Evolutionary conservation across 2,797 vertebrate species (phyloP).

Genomic region (Amblyraja radiata): DNA sequence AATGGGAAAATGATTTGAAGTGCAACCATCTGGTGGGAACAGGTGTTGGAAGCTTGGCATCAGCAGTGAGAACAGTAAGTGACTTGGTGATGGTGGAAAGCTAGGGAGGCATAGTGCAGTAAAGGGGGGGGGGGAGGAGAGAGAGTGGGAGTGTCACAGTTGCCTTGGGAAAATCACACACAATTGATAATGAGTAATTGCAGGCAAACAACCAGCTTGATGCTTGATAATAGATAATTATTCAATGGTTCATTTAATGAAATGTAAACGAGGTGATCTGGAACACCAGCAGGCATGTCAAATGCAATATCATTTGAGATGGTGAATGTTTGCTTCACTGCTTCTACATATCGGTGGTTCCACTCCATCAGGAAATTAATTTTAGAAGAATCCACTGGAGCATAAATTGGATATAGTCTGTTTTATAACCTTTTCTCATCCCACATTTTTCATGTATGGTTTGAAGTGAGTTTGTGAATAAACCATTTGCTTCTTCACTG

Average conservation of each 20-base stretch:
- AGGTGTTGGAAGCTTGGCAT: constrained; percentile 8
- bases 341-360: not conserved
- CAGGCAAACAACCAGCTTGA: not conserved
- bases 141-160: no score
- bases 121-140: not conserved
- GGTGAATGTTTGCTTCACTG: not conserved
- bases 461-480: not conserved
- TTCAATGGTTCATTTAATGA: not conserved
- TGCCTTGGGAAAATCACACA: not conserved
- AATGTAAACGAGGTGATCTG: not conserved
- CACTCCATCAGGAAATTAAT: not conserved
- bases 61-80: not conserved
- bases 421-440: not conserved
- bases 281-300: not conserved
- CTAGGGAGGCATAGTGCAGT: no score
- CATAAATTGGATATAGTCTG: not conserved
- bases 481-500: not conserved
- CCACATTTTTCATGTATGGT: not conserved
- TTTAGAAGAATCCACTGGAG: not conserved
- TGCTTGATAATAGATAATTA: not conserved
- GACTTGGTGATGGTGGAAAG: no score
- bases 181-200: not conserved
- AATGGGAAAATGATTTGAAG: not conserved
- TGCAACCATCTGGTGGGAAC: constrained; percentile 21
- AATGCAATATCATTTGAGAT: not conserved